Percentiles rank a stretch among this genome's conserved stretches.
Evolutionary conservation across 2,113 vertebrate genomes (phyloP).

Genomic region (Nothoprocta pentlandii): DNA sequence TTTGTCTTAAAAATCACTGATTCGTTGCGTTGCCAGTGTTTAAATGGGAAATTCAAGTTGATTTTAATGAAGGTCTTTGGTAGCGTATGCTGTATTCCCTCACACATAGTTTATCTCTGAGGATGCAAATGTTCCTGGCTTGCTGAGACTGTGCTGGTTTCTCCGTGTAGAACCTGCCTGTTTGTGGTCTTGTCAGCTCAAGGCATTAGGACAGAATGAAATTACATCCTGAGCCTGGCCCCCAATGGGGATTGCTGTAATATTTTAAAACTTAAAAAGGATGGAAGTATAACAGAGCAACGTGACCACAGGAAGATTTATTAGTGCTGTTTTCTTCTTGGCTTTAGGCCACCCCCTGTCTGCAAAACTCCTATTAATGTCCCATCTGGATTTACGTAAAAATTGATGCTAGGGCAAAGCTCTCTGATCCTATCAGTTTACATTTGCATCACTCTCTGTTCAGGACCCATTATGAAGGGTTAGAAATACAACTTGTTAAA

Average conservation of each 20-base stretch:
- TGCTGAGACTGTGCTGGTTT: background rate
- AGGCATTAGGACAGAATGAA: slow-evolving; percentile 15
- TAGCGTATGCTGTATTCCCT: background rate
- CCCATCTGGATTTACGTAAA: slow-evolving; percentile 30
- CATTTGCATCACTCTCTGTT: slow-evolving; percentile 35
- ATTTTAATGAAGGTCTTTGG: background rate
- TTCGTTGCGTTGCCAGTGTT: background rate
- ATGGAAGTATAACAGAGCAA: background rate
- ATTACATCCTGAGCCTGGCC: slow-evolving; percentile 22
- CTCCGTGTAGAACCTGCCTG: background rate
- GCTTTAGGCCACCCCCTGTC: slow-evolving; percentile 45
- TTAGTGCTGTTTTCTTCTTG: slow-evolving; percentile 44
- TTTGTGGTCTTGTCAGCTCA: background rate
- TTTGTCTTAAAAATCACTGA: background rate
- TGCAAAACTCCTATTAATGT: slow-evolving; percentile 37
- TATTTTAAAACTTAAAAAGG: slow-evolving; percentile 27
- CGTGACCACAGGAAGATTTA: slow-evolving; percentile 32
- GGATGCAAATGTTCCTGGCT: background rate
- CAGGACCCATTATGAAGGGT: background rate
- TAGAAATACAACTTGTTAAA: slow-evolving; percentile 43
- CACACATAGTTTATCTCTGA: background rate
- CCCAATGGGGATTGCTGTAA: slow-evolving; percentile 39
- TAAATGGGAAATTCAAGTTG: background rate
- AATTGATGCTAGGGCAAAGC: slow-evolving; percentile 29
- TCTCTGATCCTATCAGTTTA: slow-evolving; percentile 42